These are phyloP conservation scores for Psittacula echo DNA, from an alignment of 2,797 vertebrate species.

Conservation along the genomic window DNA sequence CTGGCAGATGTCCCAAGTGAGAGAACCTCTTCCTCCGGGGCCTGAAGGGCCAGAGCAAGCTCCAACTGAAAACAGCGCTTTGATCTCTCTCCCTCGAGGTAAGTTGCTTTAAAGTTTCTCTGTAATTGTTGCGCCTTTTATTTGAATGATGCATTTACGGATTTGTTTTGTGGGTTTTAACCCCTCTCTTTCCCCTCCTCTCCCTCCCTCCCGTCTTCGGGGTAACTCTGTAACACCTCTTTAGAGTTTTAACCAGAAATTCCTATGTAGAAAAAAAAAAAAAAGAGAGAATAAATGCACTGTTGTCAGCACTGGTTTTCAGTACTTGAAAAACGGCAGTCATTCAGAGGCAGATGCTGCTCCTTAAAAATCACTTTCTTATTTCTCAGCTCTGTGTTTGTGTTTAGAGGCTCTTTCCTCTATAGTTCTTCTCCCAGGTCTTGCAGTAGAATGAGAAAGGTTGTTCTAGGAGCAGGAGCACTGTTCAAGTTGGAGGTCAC, in stretches of 20 bases:
- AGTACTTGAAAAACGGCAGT: not conserved
- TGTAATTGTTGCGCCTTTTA: slow-evolving; percentile 4
- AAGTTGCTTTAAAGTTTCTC: slow-evolving; percentile 64
- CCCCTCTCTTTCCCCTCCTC: not conserved
- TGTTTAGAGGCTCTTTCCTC: not conserved
- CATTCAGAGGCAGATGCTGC: not conserved
- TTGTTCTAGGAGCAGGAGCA: not conserved
- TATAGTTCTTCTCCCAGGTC: not conserved
- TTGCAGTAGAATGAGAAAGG: not conserved
- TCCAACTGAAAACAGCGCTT: slow-evolving; percentile 70
- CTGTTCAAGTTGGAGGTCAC: not conserved
- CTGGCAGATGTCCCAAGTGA: slow-evolving; percentile 95
- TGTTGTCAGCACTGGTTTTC: not conserved
- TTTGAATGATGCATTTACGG: not conserved
- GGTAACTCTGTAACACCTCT: not conserved
- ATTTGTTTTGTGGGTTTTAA: not conserved
- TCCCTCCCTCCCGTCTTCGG: not conserved
- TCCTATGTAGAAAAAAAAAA: not conserved
- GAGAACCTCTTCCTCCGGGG: slow-evolving; percentile 84
- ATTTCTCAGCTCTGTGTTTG: not conserved
- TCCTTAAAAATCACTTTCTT: not conserved
- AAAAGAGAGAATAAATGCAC: not conserved
- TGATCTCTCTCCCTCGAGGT: slow-evolving; percentile 74
- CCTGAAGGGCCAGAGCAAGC: slow-evolving; percentile 84
- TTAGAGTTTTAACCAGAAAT: not conserved